Conservation (phyloP, 2,888 invertebrate genomes). For the Heliconius aoede region DNA sequence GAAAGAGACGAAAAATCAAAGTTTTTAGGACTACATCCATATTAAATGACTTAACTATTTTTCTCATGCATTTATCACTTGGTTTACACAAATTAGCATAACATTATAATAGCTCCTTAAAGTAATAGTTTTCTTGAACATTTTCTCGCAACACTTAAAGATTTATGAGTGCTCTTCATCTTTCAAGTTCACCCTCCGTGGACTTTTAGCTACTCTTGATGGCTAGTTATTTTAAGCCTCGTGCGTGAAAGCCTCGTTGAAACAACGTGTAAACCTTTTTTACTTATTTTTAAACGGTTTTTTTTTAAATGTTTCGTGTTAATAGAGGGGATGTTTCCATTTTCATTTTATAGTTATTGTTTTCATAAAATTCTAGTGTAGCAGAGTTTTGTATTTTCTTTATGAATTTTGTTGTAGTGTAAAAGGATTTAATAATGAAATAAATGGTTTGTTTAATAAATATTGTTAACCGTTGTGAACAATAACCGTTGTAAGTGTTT, state of each 20-base stretch:
- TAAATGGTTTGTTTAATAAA: not conserved
- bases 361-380: constrained; percentile 18
- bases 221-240: constrained; percentile 24
- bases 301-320: constrained; percentile 12
- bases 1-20: too few species aligned
- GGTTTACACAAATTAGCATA: constrained; percentile 15
- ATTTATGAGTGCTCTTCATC: constrained; percentile 32
- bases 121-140: constrained; percentile 26
- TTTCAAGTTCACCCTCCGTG: constrained; percentile 32
- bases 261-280: constrained; percentile 9
- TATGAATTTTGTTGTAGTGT: constrained; percentile 14
- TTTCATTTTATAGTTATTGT: constrained; percentile 29
- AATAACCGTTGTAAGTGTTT: not conserved
- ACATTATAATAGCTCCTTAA: constrained; percentile 17
- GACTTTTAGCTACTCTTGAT: constrained; percentile 26
- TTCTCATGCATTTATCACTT: not conserved
- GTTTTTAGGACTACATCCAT: too few species aligned
- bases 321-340: constrained; percentile 23
- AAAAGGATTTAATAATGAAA: not conserved
- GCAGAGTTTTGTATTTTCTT: constrained; percentile 8
- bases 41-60: too few species aligned
- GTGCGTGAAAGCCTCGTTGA: constrained; percentile 21
- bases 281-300: constrained; percentile 15
- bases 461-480: not conserved
- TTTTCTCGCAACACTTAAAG: constrained; percentile 28